These are phyloP conservation scores for Oceanodroma tethys DNA, from an alignment of 2,113 vertebrate species.

Conservation along the genomic window DNA sequence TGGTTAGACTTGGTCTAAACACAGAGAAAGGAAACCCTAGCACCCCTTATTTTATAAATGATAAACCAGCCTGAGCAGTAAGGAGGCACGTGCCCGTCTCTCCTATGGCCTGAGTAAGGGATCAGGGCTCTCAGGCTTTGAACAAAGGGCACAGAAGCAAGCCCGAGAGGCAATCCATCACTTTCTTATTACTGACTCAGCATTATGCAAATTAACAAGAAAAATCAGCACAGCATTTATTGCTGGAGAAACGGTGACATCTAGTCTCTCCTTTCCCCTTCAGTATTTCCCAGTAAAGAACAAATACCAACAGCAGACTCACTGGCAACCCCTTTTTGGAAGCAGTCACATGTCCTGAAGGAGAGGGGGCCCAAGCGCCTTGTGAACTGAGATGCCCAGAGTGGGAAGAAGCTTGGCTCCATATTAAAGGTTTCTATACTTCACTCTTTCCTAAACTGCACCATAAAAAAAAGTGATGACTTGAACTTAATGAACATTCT, in stretches of 20 bases:
- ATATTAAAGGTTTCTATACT: neutral
- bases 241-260: neutral
- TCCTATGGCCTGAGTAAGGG: neutral
- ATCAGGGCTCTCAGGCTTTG: neutral
- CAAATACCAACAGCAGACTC: neutral
- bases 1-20: neutral
- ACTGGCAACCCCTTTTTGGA: neutral
- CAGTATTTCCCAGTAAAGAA: neutral
- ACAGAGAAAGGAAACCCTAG: neutral
- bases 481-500: neutral
- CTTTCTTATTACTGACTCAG: neutral
- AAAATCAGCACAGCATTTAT: neutral
- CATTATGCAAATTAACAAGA: neutral
- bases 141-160: neutral
- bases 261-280: neutral
- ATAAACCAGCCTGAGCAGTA: neutral
- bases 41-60: neutral
- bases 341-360: neutral
- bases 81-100: fast-evolving
- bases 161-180: neutral
- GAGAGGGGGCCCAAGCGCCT: neutral
- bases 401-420: neutral
- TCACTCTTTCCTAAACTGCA: neutral
- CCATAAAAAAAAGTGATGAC: neutral
- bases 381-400: neutral